Conservation (phyloP, 2,113 vertebrate species). For the Bubalus kerabau region DNA sequence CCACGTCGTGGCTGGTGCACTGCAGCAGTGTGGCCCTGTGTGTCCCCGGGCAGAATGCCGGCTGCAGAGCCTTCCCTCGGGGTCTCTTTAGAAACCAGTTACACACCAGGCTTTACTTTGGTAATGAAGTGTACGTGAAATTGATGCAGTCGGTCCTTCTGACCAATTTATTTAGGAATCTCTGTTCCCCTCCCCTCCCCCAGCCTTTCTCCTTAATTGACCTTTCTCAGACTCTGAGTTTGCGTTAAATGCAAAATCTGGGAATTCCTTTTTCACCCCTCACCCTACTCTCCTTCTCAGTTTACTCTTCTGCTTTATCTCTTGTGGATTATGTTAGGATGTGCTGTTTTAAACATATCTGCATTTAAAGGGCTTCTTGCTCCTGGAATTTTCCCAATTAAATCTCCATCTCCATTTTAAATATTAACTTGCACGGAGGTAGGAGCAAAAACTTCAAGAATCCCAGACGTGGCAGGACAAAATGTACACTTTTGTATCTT, state of each 20-base stretch:
- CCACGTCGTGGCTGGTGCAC: not conserved
- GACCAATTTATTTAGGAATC: not conserved
- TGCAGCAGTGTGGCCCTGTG: not conserved
- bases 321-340: not conserved
- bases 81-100: not conserved
- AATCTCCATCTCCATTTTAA: not conserved
- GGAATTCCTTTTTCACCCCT: not conserved
- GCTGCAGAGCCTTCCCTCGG: not conserved
- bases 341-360: not conserved
- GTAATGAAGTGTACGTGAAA: not conserved
- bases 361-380: not conserved
- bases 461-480: not conserved
- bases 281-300: not conserved
- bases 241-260: not conserved
- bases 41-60: not conserved
- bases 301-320: not conserved
- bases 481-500: not conserved
- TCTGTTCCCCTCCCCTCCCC: not conserved
- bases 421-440: not conserved
- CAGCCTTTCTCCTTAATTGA: not conserved
- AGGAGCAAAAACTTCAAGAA: not conserved
- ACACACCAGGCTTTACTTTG: not conserved
- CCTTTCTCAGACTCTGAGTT: conserved; percentile 1
- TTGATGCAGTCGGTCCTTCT: not conserved
- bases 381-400: not conserved